Conservation (phyloP, 2,797 vertebrate species). For the Phalloptychus januarius region DNA sequence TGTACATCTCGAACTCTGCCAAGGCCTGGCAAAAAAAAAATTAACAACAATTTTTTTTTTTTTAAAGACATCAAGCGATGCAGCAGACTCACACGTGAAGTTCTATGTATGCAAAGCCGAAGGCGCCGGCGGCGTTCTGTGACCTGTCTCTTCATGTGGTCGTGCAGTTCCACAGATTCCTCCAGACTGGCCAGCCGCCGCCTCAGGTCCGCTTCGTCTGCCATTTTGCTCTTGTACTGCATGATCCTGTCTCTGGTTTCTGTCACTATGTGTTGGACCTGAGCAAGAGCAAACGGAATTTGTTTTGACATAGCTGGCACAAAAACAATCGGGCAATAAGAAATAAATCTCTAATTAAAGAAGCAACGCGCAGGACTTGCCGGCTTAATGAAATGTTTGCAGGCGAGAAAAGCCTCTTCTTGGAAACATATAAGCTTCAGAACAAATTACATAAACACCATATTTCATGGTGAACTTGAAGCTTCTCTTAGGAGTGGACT, state of each 20-base stretch:
- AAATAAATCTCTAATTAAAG: background rate
- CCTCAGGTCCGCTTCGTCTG: conserved; percentile 92
- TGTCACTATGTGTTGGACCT: conserved; percentile 91
- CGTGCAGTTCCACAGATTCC: conserved; percentile 93
- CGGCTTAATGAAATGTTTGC: conserved; percentile 34
- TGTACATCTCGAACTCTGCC: conserved; percentile 95
- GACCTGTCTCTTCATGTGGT: conserved; percentile 92
- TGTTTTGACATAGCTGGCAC: background rate
- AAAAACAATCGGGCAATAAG: background rate
- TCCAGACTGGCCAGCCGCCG: conserved; percentile 93
- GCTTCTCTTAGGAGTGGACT: conserved; percentile 6
- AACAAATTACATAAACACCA: conserved; percentile 24
- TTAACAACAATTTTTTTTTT: too few relatives aligned
- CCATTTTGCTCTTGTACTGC: conserved; percentile 93
- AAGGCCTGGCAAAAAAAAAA: conserved; percentile 83
- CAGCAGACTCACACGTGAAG: background rate
- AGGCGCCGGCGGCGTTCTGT: conserved; percentile 15
- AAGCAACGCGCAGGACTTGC: background rate
- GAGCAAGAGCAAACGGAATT: background rate
- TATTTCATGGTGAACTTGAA: background rate
- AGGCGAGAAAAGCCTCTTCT: conserved; percentile 8
- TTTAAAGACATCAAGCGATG: conserved; percentile 11
- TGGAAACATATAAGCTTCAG: conserved; percentile 11
- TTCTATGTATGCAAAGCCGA: background rate
- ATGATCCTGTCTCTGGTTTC: conserved; percentile 97